These are phyloP conservation scores for Beris chalybata DNA, from an alignment of 2,888 invertebrate genomes.

Conservation along the genomic window DNA sequence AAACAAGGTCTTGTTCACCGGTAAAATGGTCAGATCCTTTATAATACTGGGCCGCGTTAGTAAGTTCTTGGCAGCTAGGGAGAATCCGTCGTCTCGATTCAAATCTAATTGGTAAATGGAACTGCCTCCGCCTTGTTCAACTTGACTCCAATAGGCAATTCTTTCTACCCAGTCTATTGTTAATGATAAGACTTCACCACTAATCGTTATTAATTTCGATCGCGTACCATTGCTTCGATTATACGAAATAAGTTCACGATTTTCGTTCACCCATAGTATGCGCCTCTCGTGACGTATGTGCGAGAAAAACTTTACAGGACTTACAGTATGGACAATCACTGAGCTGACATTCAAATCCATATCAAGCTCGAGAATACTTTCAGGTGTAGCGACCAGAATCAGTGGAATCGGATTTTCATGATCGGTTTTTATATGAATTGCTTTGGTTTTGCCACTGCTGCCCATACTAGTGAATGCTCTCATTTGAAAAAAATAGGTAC, in stretches of 20 bases:
- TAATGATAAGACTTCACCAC: slow-evolving; percentile 66
- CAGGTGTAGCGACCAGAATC: slow-evolving; percentile 72
- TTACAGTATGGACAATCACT: slow-evolving; percentile 65
- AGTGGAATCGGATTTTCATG: slow-evolving; percentile 77
- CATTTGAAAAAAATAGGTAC: slow-evolving; percentile 72
- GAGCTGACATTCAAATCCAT: slow-evolving; percentile 69
- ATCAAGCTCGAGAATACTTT: slow-evolving; percentile 74
- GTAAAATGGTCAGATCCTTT: slow-evolving; percentile 72
- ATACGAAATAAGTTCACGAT: slow-evolving; percentile 52
- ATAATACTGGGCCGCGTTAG: slow-evolving; percentile 62
- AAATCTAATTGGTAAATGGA: slow-evolving; percentile 69
- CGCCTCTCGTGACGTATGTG: slow-evolving; percentile 71
- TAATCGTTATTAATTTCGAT: slow-evolving; percentile 61
- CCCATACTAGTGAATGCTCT: slow-evolving; percentile 80
- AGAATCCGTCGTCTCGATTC: slow-evolving; percentile 61
- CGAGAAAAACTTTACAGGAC: slow-evolving; percentile 67
- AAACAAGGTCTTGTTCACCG: slow-evolving; percentile 71
- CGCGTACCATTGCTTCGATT: slow-evolving; percentile 47
- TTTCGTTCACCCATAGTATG: slow-evolving; percentile 77
- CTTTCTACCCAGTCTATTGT: slow-evolving; percentile 88
- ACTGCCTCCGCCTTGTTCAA: slow-evolving; percentile 57
- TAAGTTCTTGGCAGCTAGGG: slow-evolving; percentile 59
- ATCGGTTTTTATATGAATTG: slow-evolving; percentile 67
- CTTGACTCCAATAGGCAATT: slow-evolving; percentile 79
- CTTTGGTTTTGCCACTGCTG: slow-evolving; percentile 69